phyloP scores from a whole-genome alignment of 2,888 invertebrate genomes.

The Parapristionchus giblindavisi region DNA sequence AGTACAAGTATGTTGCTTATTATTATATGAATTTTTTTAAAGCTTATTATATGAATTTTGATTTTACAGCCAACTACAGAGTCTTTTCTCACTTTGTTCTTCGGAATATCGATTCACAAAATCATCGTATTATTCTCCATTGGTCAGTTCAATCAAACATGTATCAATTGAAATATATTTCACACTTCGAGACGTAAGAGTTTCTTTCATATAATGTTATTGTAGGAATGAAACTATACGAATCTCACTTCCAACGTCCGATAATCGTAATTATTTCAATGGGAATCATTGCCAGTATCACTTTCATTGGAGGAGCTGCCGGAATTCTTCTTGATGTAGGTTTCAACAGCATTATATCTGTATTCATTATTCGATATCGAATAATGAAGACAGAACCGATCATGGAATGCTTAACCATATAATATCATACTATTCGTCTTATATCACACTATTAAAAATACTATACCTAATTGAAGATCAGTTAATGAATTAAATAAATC shows the following conservation, averaged over 20 bases:
- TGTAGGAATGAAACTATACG: slow-evolving; percentile 18
- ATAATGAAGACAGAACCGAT: too few species aligned
- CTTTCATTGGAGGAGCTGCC: slow-evolving; percentile 21
- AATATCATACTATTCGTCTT: too few species aligned
- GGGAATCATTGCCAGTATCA: slow-evolving; percentile 7
- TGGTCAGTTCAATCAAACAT: slow-evolving; percentile 5
- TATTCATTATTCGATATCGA: too few species aligned
- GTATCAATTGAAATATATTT: neutral
- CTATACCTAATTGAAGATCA: too few species aligned
- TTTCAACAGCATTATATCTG: too few species aligned
- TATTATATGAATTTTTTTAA: neutral
- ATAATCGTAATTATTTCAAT: slow-evolving; percentile 17
- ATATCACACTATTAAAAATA: too few species aligned
- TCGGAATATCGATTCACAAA: slow-evolving; percentile 33
- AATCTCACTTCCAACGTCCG: slow-evolving; percentile 6
- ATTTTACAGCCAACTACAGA: slow-evolving; percentile 14
- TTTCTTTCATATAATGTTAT: neutral
- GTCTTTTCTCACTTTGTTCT: slow-evolving; percentile 32
- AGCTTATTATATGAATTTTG: slow-evolving; percentile 1
- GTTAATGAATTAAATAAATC: too few species aligned
- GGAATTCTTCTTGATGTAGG: slow-evolving; percentile 27
- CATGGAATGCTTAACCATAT: too few species aligned
- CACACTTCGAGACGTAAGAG: neutral
- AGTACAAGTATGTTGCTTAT: slow-evolving; percentile 19
- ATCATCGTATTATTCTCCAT: slow-evolving; percentile 27